These are phyloP conservation scores for Bolborhynchus lineola DNA, from an alignment of 2,113 vertebrate genomes.

Conservation along the genomic window DNA sequence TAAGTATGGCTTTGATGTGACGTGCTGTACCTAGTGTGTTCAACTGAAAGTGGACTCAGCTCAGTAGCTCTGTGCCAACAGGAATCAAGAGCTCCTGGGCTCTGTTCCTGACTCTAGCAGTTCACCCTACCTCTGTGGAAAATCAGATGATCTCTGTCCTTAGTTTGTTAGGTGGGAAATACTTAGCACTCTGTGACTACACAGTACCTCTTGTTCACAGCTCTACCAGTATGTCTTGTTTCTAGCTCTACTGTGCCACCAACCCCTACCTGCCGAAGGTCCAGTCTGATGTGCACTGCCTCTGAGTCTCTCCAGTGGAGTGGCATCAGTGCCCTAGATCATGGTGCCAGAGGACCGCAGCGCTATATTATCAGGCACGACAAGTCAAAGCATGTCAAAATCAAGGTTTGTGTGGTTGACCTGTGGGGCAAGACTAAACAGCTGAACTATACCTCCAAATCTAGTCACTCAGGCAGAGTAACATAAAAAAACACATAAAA, in stretches of 20 bases:
- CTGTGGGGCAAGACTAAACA: neutral
- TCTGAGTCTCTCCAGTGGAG: neutral
- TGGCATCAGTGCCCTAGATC: neutral
- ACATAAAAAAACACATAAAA: neutral
- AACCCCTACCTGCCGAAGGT: neutral
- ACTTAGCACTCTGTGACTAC: neutral
- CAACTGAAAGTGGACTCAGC: neutral
- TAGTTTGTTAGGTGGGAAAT: neutral
- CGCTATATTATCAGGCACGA: rapidly evolving
- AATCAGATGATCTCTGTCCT: neutral
- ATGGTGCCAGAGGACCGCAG: neutral
- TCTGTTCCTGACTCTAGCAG: neutral
- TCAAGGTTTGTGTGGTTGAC: neutral
- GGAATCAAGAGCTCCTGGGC: neutral
- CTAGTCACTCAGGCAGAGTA: slow-evolving; percentile 12
- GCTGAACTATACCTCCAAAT: neutral
- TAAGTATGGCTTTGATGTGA: neutral
- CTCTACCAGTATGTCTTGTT: neutral
- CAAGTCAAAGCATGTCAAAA: neutral
- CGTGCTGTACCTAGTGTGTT: neutral
- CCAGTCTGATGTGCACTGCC: neutral
- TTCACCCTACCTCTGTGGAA: neutral
- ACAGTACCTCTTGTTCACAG: neutral
- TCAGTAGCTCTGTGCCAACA: neutral
- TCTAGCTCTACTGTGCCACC: neutral